Evolutionary conservation across 2,113 vertebrate species (phyloP).

Genomic region (Penelope pileata): DNA sequence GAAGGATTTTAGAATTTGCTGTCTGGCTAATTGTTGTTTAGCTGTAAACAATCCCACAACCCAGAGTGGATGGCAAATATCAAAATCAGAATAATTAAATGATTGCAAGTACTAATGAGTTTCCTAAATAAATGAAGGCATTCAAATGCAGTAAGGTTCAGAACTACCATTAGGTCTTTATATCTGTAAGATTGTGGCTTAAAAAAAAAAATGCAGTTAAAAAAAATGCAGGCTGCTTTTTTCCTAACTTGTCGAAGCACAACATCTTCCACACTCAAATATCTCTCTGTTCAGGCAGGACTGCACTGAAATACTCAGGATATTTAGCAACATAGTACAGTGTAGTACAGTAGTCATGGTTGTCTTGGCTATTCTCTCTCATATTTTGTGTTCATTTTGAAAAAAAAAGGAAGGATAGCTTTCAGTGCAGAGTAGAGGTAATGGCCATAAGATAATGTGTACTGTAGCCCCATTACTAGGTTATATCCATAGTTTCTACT

Average conservation of each 20-base stretch:
- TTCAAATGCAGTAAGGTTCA: not conserved
- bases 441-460: not conserved
- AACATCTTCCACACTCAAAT: not conserved
- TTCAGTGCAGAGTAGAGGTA: not conserved
- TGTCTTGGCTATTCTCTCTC: not conserved
- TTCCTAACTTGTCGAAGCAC: not conserved
- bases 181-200: not conserved
- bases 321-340: not conserved
- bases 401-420: not conserved
- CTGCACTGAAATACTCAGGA: not conserved
- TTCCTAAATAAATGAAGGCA: not conserved
- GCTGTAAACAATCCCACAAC: not conserved
- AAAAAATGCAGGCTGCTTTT: not conserved
- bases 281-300: not conserved
- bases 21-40: constrained; percentile 13
- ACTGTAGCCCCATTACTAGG: not conserved
- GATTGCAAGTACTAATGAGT: constrained; percentile 10
- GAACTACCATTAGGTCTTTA: not conserved
- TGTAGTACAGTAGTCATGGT: not conserved
- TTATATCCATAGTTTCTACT: not conserved
- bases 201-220: not conserved
- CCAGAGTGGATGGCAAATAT: not conserved
- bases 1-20: not conserved
- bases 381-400: not conserved
- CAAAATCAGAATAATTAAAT: constrained; percentile 36